Evolutionary conservation across 2,113 vertebrate species (phyloP), one percentile per base, ranked within the genome.

Genomic region (Melanostigma gelatinosum): DNA sequence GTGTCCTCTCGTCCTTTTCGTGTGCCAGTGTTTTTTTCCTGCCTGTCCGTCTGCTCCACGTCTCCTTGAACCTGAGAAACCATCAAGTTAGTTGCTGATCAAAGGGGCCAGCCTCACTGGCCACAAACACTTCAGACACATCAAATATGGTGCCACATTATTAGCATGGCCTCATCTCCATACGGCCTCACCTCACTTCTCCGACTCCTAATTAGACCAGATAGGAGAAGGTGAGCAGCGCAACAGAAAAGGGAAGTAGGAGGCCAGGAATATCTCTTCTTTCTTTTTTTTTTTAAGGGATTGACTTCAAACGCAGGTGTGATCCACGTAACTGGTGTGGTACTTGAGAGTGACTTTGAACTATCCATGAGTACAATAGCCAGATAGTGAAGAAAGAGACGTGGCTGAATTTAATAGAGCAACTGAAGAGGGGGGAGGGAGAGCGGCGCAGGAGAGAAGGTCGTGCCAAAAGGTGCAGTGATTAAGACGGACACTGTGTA

Each of bases 161-260:
- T 94, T 91, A 92, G 85, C 87, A 82, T 85, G 10, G 29, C 85
- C 85, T 92, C 90, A 93, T 94, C 90, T 94, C 88, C 93, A 91
- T 93, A 87, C 52, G 57, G 66, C 87, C 84, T 86, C 87, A 87
- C 86, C 87, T 88, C 69, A 42, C 62, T 61, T 80, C 84, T 57
- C 10, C 1, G 60, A n/a, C 69, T 79, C 80, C 88, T 92, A 93
- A 94, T 94, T 86, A 92, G 89, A 91, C 72, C 81, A 75, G 84
- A 94, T 85, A 88, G 86, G 75, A 79, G 63, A 70, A 91, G 90
- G 69, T 85, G 83, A 80, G 72, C 46, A 63, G 64, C 32, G 72
- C 81, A 65, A 74, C 55, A 54, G 55, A 70, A 50, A 61, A 32
- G n/a, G 75, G 68, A 85, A 50, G 64, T 63, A 69, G 48, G 36